phyloP scores from a whole-genome alignment of 2,888 invertebrate genomes.

The Caradrina kadenii region DNA sequence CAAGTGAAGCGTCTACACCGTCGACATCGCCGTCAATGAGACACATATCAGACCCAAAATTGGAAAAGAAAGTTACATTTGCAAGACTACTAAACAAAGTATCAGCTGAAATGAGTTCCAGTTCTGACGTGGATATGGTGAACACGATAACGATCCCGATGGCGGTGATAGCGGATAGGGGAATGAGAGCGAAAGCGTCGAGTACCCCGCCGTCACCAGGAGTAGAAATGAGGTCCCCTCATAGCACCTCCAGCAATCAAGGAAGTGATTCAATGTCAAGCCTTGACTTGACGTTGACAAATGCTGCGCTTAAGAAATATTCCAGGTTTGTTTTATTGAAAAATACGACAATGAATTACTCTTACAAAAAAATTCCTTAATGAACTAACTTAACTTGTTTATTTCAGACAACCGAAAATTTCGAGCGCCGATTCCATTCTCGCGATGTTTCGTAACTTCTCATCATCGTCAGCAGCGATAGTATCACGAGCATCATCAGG shows the following conservation, averaged over 20 bases:
- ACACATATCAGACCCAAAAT: conserved; percentile 92
- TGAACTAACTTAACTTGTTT: conserved; percentile 8
- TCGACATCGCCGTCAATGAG: conserved; percentile 90
- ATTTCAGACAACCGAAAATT: conserved; percentile 91
- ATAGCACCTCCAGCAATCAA: conserved; percentile 94
- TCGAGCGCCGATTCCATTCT: conserved; percentile 95
- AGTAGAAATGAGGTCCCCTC: conserved; percentile 91
- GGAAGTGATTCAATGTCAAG: conserved; percentile 95
- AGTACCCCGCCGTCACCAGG: conserved; percentile 92
- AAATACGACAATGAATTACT: background rate
- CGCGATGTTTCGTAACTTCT: conserved; percentile 94
- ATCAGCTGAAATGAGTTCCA: conserved; percentile 94
- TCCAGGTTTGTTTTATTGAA: conserved; percentile 74
- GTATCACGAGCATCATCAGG: conserved; percentile 91
- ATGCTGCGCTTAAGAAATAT: conserved; percentile 91
- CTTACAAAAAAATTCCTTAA: background rate
- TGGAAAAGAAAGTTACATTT: conserved; percentile 95
- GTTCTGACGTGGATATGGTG: conserved; percentile 92
- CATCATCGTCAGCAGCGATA: conserved; percentile 91
- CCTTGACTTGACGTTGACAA: conserved; percentile 92
- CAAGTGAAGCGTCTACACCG: conserved; percentile 87
- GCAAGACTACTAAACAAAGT: conserved; percentile 94
- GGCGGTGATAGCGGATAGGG: conserved; percentile 85
- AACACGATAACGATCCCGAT: conserved; percentile 88
- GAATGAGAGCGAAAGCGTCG: conserved; percentile 83